Evolutionary conservation across 2,888 invertebrate genomes (phyloP), one percentile per base, ranked within the genome.

Genomic region (Macrostomum cliftonense): DNA sequence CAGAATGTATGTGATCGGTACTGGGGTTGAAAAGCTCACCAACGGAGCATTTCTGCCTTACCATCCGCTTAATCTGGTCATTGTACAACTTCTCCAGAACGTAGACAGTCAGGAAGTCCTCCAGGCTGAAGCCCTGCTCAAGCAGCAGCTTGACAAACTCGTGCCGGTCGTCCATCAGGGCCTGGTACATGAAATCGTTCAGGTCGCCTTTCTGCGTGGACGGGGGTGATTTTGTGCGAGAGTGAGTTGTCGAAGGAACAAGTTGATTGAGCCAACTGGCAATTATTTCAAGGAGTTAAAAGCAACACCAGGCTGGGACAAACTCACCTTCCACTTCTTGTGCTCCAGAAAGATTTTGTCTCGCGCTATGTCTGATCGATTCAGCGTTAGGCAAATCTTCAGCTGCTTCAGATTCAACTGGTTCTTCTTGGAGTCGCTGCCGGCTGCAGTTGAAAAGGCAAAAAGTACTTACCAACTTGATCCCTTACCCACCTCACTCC

Each of bases 321-420:
- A 39, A 39, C 42, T 19, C 39, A 67, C 68, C 51, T 61, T 57
- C 65, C 66, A 68, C 20, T 59, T 53, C 38, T 58, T 60, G 28
- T 70, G 65, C 51, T 66, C 64, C 13, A 64, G 62, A 53, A 71
- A 68, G 43, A 71, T 70, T 43, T 68, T 65, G 52, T 62, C 64
- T 54, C 65, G 65, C 44, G 69, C 70, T 7, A 71, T 62, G 55
- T 71, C 71, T 47, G 68, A 63, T 53, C 70, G 58, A 59, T 71
- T 68, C 68, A 70, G 70, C 20, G 66, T 65, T n/a, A 71, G 54
- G 9, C 69, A 68, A 16, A 71, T 58, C 49, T 61, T 60, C 46
- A 71, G 52, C 59, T 71, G 70, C 47, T 68, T 63, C 56, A 65
- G 46, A 37, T 52, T 52, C n/a, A 52, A 37, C 21, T 52, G 52